A percentile compares a stretch with the other conserved stretches of the same genome.
Evolutionary conservation across 2,797 vertebrate genomes (phyloP).

Genomic region (Sebastolobus altivelis): DNA sequence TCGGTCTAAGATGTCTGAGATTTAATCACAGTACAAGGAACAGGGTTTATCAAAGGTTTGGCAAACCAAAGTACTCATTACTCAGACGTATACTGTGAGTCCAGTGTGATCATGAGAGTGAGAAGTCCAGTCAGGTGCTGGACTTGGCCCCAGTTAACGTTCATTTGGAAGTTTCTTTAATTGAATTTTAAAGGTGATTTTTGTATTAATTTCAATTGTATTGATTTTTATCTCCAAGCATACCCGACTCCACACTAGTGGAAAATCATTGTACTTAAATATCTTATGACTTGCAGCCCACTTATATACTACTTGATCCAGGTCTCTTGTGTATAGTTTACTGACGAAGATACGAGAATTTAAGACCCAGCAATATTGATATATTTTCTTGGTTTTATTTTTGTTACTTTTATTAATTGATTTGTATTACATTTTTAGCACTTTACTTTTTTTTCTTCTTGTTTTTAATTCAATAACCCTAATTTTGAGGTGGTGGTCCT

Average conservation of each 20-base stretch:
- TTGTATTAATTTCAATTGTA: neutral
- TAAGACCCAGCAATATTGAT: slow-evolving; percentile 49
- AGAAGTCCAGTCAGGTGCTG: slow-evolving; percentile 18
- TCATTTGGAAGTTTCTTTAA: slow-evolving; percentile 14
- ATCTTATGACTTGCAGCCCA: slow-evolving; percentile 44
- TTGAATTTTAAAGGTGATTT: slow-evolving; percentile 8
- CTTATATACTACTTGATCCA: slow-evolving; percentile 37
- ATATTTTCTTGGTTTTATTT: slow-evolving; percentile 57
- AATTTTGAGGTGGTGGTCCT: slow-evolving; percentile 41
- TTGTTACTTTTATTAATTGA: slow-evolving; percentile 57
- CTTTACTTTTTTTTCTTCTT: slow-evolving; percentile 60
- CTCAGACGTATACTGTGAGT: slow-evolving; percentile 4
- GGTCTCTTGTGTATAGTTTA: slow-evolving; percentile 56
- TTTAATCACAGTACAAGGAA: slow-evolving; percentile 12
- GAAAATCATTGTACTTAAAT: slow-evolving; percentile 19
- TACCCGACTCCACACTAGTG: neutral
- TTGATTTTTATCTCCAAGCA: neutral
- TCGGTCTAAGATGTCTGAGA: neutral
- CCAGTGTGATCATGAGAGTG: neutral
- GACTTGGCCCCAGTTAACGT: neutral
- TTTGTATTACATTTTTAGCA: slow-evolving; percentile 68
- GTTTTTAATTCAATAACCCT: slow-evolving; percentile 46
- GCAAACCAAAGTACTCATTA: slow-evolving; percentile 37
- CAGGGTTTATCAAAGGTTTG: slow-evolving; percentile 21
- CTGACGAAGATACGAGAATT: slow-evolving; percentile 27